phyloP scores from a whole-genome alignment of 2,113 vertebrate genomes.

The Mesocricetus auratus region DNA sequence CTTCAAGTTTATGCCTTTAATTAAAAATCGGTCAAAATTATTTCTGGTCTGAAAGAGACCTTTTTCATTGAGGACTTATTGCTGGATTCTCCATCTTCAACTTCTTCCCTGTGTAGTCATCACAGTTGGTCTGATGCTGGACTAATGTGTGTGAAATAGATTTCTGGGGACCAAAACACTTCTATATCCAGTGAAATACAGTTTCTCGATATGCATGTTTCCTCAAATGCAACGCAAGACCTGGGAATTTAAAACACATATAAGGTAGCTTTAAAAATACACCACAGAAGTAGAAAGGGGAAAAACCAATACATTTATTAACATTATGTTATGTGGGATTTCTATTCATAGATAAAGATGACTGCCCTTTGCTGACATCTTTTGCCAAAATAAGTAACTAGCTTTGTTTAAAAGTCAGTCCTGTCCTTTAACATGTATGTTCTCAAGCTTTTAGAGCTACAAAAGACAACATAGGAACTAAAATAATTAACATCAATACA shows the following conservation, averaged over 20 bases:
- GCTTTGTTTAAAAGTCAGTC: constrained; percentile 62
- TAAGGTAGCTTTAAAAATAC: constrained; percentile 2
- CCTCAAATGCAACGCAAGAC: constrained; percentile 5
- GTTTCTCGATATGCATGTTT: constrained; percentile 49
- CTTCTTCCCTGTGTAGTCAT: neutral
- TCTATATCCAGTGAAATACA: constrained; percentile 25
- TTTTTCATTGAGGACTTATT: constrained; percentile 46
- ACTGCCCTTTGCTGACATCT: neutral
- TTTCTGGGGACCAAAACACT: constrained; percentile 49
- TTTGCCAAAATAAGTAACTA: constrained; percentile 67
- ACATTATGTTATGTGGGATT: constrained; percentile 49
- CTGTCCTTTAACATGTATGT: neutral
- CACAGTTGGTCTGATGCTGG: neutral
- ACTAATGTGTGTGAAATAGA: constrained; percentile 61
- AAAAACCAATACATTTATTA: constrained; percentile 68
- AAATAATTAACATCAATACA: constrained; percentile 67
- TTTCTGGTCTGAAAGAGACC: constrained; percentile 47
- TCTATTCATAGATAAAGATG: constrained; percentile 54
- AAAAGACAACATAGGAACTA: constrained; percentile 43
- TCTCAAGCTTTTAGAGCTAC: constrained; percentile 39
- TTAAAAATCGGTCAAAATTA: constrained; percentile 61
- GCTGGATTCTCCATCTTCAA: neutral
- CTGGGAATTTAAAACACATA: constrained; percentile 51
- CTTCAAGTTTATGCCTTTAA: constrained; percentile 44
- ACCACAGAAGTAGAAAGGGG: constrained; percentile 13